Evolutionary conservation across 2,797 vertebrate species (phyloP).

Genomic region (Manis pentadactyla): DNA sequence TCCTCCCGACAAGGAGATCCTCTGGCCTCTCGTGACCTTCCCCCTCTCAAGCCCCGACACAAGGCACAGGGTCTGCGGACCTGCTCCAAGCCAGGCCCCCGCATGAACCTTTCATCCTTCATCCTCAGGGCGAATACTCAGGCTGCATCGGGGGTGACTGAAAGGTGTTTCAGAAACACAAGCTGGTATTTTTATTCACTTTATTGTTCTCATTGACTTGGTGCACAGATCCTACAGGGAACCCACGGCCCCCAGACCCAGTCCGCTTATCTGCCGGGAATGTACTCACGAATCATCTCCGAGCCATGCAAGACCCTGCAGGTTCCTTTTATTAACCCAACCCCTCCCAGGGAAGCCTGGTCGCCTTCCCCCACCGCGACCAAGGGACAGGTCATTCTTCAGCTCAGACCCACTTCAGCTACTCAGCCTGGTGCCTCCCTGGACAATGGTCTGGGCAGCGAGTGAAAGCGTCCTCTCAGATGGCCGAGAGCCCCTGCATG

Average conservation of each 20-base stretch:
- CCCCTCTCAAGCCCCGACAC: background rate
- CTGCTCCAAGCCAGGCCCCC: too few species aligned
- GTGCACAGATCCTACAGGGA: background rate
- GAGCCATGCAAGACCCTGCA: background rate
- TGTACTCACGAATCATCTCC: fast-evolving
- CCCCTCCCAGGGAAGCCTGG: background rate
- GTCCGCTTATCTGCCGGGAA: background rate
- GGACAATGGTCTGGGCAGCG: background rate
- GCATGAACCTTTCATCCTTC: too few species aligned
- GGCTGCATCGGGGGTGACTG: background rate
- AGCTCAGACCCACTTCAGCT: fast-evolving
- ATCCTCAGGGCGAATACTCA: too few species aligned
- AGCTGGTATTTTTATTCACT: background rate
- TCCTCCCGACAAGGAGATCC: fast-evolving
- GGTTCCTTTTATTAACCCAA: background rate
- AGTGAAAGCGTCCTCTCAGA: fast-evolving
- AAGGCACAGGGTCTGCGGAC: fast-evolving
- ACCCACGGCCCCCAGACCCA: fast-evolving
- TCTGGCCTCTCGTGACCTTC: too few species aligned
- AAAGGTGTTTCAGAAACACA: background rate
- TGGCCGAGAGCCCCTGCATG: too few species aligned
- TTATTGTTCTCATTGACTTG: background rate
- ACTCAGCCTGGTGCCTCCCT: fast-evolving
- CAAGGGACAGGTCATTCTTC: too few species aligned
- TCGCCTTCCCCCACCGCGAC: background rate